These are phyloP conservation scores for Sebastiscus albofasciatus DNA, from an alignment of 2,797 vertebrate genomes.

Conservation along the genomic window DNA sequence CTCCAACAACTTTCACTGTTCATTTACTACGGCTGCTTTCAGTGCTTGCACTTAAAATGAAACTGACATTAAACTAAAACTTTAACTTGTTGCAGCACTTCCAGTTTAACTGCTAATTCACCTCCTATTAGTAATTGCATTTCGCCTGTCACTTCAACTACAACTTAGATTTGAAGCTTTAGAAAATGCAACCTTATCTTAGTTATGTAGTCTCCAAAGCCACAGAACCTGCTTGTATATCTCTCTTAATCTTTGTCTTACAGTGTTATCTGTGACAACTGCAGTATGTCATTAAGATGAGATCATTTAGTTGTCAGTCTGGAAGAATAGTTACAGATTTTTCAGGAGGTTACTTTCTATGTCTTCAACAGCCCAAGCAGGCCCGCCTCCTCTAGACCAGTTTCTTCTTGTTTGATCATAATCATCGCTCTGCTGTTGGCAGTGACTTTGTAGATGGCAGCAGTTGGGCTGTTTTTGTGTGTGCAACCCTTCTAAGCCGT, in stretches of 20 bases:
- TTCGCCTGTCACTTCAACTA: neutral
- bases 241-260: neutral
- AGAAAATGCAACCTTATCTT: neutral
- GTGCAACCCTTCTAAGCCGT: constrained; percentile 25
- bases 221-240: neutral
- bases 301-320: neutral
- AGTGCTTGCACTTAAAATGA: neutral
- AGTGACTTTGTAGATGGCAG: constrained; percentile 22
- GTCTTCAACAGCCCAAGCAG: neutral
- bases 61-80: neutral
- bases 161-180: neutral
- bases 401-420: constrained; percentile 61
- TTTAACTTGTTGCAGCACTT: neutral
- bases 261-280: neutral
- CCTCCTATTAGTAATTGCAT: neutral
- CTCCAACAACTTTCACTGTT: neutral
- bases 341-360: constrained; percentile 21
- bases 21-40: neutral
- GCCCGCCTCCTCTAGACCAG: constrained; percentile 23
- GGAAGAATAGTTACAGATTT: neutral
- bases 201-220: neutral
- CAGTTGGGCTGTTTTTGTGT: constrained; percentile 4
- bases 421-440: constrained; percentile 40
- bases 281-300: neutral
- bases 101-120: neutral